Evolutionary conservation across 2,888 invertebrate species (phyloP).

Genomic region (Zeuzera pyrina): DNA sequence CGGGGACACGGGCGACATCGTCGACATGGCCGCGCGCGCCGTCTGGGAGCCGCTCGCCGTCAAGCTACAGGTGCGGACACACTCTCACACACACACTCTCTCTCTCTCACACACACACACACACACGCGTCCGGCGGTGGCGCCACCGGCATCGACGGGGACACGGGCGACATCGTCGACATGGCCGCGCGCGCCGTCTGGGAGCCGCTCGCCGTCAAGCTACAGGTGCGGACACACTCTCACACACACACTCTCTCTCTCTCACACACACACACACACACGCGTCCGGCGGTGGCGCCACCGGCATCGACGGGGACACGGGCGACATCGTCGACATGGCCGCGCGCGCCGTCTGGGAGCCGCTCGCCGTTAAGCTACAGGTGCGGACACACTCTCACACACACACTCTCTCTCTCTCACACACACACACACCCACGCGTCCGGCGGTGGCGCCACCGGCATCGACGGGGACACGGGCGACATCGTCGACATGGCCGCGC

Average conservation of each 20-base stretch:
- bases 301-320: constrained; percentile 96
- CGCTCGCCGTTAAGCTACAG: constrained; percentile 95
- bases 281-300: constrained; percentile 74
- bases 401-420: no score
- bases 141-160: constrained; percentile 95
- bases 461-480: constrained; percentile 96
- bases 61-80: constrained; percentile 91
- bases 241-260: no score
- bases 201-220: constrained; percentile 97
- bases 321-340: constrained; percentile 96
- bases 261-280: no score
- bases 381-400: no score
- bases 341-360: constrained; percentile 94
- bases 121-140: constrained; percentile 80
- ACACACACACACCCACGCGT: constrained; percentile 83
- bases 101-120: no score
- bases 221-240: no score
- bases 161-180: constrained; percentile 92
- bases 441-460: constrained; percentile 79
- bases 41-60: constrained; percentile 98
- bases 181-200: constrained; percentile 92
- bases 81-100: no score
- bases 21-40: constrained; percentile 90
- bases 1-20: constrained; percentile 93
- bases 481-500: constrained; percentile 91